Conservation (phyloP, 2,888 invertebrate species). For the Heliconius ethilla region DNA sequence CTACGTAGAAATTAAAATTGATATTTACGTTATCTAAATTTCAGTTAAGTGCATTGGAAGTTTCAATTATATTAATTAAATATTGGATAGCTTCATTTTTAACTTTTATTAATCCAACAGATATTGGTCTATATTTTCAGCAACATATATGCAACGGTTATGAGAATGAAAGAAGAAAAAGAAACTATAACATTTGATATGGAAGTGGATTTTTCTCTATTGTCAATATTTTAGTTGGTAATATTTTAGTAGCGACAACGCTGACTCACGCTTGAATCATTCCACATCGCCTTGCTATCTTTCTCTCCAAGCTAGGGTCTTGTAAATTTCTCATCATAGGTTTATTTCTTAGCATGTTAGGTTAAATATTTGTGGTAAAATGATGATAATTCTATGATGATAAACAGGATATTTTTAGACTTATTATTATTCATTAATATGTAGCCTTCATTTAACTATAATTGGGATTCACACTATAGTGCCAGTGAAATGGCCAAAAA, state of each 20-base stretch:
- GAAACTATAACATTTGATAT: constrained; percentile 20
- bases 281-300: neutral
- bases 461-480: neutral
- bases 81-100: neutral
- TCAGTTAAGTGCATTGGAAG: too few species aligned
- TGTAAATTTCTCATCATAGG: neutral
- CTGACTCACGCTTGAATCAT: constrained; percentile 22
- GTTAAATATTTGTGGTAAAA: neutral
- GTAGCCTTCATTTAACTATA: neutral
- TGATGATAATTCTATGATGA: neutral
- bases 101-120: neutral
- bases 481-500: neutral
- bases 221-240: constrained; percentile 5
- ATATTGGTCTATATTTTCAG: constrained; percentile 1
- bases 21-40: neutral
- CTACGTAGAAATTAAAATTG: neutral
- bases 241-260: neutral
- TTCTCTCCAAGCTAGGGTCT: neutral
- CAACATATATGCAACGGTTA: constrained; percentile 7
- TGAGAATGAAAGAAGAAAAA: neutral
- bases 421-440: neutral
- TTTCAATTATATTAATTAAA: neutral
- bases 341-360: neutral
- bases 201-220: neutral
- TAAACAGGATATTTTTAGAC: too few species aligned